Evolutionary conservation across 2,797 vertebrate genomes (phyloP).

Genomic region (Heteromormyrus szaboi): DNA sequence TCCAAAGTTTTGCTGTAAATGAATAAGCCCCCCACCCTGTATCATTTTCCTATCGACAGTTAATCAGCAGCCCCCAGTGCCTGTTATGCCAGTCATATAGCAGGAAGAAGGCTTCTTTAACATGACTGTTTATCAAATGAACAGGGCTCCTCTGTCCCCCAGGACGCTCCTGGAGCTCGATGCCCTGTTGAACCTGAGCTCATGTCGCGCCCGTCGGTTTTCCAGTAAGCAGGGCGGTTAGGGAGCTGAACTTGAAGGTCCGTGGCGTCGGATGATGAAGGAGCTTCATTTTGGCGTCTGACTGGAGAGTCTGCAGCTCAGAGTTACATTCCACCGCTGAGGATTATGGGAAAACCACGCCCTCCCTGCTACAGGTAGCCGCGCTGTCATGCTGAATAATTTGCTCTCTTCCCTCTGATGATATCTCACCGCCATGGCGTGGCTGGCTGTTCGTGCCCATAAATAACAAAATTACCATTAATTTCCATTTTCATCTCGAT

Average conservation of each 20-base stretch:
- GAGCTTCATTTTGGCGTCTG: neutral
- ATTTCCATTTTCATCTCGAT: conserved; percentile 43
- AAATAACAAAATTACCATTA: conserved; percentile 44
- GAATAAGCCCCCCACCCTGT: neutral
- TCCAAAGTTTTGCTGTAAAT: neutral
- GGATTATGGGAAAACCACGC: neutral
- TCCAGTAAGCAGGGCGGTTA: neutral
- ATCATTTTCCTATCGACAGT: neutral
- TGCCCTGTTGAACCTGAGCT: neutral
- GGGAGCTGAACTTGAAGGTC: neutral
- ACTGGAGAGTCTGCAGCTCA: neutral
- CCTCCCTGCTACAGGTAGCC: neutral
- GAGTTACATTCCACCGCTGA: neutral
- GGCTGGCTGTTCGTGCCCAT: conserved; percentile 31
- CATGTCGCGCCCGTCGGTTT: neutral
- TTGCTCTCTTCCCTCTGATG: neutral
- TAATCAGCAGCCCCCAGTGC: neutral
- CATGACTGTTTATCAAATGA: neutral
- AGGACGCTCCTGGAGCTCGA: neutral
- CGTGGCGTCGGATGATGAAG: neutral
- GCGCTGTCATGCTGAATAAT: neutral
- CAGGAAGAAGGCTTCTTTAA: neutral
- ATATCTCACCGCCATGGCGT: conserved; percentile 28
- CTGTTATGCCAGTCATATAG: neutral
- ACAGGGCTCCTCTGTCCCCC: neutral